A percentile compares a stretch with the other conserved stretches of the same genome.
Conservation (phyloP, 2,797 vertebrate species). For the Periophthalmus magnuspinnatus region DNA sequence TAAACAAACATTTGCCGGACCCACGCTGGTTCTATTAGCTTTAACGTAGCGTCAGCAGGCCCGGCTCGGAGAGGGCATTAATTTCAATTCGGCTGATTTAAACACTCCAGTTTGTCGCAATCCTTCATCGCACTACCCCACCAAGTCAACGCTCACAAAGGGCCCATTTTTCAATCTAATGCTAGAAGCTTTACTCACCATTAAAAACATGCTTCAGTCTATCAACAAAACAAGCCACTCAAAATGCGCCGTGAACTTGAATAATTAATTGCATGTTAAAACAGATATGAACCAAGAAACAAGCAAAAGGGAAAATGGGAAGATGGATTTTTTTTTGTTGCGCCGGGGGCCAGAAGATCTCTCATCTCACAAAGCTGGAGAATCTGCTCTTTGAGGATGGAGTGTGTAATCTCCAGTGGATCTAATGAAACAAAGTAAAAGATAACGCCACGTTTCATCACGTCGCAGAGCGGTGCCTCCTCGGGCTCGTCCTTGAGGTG, state of each 20-base stretch:
- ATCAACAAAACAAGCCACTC: slow-evolving; percentile 78
- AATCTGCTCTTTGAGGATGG: slow-evolving; percentile 70
- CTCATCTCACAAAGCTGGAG: slow-evolving; percentile 70
- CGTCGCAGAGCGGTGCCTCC: slow-evolving; percentile 64
- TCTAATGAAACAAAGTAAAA: slow-evolving; percentile 84
- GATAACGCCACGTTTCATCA: slow-evolving; percentile 79
- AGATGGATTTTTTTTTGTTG: slow-evolving; percentile 63
- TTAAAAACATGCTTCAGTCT: slow-evolving; percentile 67
- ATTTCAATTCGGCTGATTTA: slow-evolving; percentile 96
- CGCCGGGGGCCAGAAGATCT: slow-evolving; percentile 71
- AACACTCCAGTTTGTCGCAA: slow-evolving; percentile 93
- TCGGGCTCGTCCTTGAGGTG: slow-evolving; percentile 74
- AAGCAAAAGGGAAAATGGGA: slow-evolving; percentile 32
- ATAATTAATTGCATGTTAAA: slow-evolving; percentile 80
- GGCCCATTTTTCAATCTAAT: slow-evolving; percentile 84
- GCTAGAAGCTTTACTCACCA: slow-evolving; percentile 71
- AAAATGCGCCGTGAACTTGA: slow-evolving; percentile 77
- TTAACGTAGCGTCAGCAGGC: slow-evolving; percentile 92
- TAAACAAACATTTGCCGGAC: slow-evolving; percentile 94
- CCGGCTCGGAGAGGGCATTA: slow-evolving; percentile 91
- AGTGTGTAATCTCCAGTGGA: slow-evolving; percentile 78
- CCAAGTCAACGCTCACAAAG: slow-evolving; percentile 78
- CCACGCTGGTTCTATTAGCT: slow-evolving; percentile 85
- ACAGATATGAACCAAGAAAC: slow-evolving; percentile 65
- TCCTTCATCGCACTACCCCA: slow-evolving; percentile 86